phyloP scores from a whole-genome alignment of 2,888 invertebrate genomes.

The Xestia c-nigrum region DNA sequence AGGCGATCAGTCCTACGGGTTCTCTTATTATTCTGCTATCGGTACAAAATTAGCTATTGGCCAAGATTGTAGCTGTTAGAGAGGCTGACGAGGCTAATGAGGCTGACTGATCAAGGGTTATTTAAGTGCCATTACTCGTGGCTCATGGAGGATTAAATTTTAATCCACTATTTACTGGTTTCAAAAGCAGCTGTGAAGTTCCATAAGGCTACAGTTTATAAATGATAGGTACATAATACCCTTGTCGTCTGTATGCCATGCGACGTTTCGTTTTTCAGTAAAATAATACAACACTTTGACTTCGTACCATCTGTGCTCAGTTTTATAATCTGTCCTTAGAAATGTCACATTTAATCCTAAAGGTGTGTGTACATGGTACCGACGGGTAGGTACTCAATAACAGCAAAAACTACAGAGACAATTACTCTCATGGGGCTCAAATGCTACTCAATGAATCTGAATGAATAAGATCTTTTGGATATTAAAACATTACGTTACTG shows the following conservation, averaged over 20 bases:
- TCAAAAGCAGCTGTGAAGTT: not conserved
- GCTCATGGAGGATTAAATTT: not conserved
- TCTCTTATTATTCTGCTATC: not conserved
- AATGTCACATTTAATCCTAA: slow-evolving; percentile 41
- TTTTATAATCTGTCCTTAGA: slow-evolving; percentile 39
- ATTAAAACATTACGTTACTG: not conserved
- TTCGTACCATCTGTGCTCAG: slow-evolving; percentile 17
- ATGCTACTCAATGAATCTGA: not conserved
- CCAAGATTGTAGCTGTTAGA: not conserved
- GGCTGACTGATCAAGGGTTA: not conserved
- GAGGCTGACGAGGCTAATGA: too few species aligned
- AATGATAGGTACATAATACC: not conserved
- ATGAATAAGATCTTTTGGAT: not conserved
- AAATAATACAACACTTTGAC: not conserved
- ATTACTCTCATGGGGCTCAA: too few species aligned
- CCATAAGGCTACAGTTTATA: not conserved
- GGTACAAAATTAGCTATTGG: not conserved
- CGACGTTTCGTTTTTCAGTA: not conserved
- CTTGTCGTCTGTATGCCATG: too few species aligned
- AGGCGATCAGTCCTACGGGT: too few species aligned
- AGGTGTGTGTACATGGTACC: slow-evolving; percentile 8
- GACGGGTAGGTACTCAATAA: not conserved
- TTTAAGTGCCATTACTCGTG: not conserved
- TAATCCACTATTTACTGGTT: not conserved
- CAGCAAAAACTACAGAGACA: too few species aligned